phyloP scores from a whole-genome alignment of 2,797 vertebrate genomes.

The Neosilurus hyrtlii region DNA sequence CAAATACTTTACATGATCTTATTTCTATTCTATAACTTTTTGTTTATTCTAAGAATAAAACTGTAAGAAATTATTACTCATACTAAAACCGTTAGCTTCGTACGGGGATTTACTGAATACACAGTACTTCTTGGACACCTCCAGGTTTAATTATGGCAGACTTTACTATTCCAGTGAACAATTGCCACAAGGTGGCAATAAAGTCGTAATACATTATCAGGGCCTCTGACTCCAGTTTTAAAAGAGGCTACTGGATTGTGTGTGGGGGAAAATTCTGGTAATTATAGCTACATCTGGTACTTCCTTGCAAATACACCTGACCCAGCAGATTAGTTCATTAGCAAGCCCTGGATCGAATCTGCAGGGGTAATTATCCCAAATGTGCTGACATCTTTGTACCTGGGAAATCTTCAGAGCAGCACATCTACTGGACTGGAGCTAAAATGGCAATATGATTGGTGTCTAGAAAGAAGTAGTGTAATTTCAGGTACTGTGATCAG shows the following conservation, averaged over 20 bases:
- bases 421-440: neutral
- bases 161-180: conserved; percentile 22
- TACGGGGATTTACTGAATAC: neutral
- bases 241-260: neutral
- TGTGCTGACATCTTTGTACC: neutral
- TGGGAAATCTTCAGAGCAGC: neutral
- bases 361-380: neutral
- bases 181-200: conserved; percentile 46
- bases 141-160: neutral
- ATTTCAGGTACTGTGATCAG: neutral
- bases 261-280: neutral
- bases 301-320: conserved; percentile 21
- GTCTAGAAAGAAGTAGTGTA: neutral
- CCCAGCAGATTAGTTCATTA: conserved; percentile 10
- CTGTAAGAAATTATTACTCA: neutral
- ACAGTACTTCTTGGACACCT: conserved; percentile 17
- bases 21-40: neutral
- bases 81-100: neutral
- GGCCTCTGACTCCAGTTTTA: neutral
- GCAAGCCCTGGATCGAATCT: conserved; percentile 6
- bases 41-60: neutral
- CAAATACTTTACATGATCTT: neutral
- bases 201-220: conserved; percentile 15
- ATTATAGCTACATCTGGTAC: conserved; percentile 17
- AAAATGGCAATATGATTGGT: neutral